phyloP scores from a whole-genome alignment of 2,113 vertebrate species.

The Ailuropoda melanoleuca region DNA sequence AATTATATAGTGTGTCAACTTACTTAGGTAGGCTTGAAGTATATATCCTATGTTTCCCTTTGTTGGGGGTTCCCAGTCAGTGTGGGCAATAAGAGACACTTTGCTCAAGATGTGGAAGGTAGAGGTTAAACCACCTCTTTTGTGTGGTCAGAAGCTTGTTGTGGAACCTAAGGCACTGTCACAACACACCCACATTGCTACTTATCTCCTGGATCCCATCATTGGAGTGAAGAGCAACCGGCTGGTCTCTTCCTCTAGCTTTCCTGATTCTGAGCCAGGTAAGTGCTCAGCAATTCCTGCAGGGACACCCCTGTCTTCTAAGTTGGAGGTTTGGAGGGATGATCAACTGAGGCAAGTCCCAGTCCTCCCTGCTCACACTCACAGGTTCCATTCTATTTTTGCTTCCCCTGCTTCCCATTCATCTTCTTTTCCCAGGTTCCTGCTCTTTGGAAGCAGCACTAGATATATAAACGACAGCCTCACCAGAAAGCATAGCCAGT shows the following conservation, averaged over 20 bases:
- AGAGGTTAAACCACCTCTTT: background rate
- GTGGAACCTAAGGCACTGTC: fast-evolving
- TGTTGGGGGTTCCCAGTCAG: background rate
- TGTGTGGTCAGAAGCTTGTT: fast-evolving
- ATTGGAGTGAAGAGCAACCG: too few species aligned
- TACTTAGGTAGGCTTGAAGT: background rate
- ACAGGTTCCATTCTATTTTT: background rate
- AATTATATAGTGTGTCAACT: background rate
- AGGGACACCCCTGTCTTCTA: background rate
- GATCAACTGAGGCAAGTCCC: background rate
- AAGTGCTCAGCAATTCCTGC: background rate
- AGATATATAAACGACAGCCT: background rate
- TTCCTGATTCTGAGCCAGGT: background rate
- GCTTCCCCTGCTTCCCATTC: background rate
- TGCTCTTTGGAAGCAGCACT: background rate
- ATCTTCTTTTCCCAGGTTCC: background rate
- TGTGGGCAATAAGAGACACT: background rate
- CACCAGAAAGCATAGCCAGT: background rate
- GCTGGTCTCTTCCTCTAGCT: background rate
- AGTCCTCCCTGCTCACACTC: background rate
- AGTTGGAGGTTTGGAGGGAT: background rate
- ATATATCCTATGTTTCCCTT: background rate
- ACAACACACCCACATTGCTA: fast-evolving
- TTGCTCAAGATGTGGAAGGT: background rate
- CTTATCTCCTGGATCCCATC: background rate